These are phyloP conservation scores for Creontiades dilutus DNA, from an alignment of 2,888 invertebrate genomes.

Conservation along the genomic window DNA sequence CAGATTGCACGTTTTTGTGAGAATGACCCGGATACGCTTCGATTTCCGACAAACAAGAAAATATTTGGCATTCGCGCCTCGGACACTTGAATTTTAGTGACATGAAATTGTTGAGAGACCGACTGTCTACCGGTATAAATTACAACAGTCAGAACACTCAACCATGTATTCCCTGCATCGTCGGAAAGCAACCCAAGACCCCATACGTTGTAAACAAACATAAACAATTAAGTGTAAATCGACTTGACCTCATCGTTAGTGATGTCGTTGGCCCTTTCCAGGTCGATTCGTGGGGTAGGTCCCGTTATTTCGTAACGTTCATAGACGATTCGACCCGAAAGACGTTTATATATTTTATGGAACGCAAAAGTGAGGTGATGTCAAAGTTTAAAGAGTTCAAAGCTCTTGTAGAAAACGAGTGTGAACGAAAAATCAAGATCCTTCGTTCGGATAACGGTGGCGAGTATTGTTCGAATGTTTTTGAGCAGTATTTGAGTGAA, in stretches of 20 bases:
- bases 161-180: conserved; percentile 36
- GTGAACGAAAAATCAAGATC: conserved; percentile 41
- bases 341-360: conserved; percentile 56
- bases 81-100: conserved; percentile 26
- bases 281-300: too few species aligned
- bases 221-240: conserved; percentile 11
- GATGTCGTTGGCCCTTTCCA: too few species aligned
- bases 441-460: conserved; percentile 68
- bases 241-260: conserved; percentile 9
- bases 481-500: conserved; percentile 73
- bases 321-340: conserved; percentile 57
- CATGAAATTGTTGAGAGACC: conserved; percentile 34
- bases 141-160: not conserved
- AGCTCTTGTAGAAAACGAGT: conserved; percentile 50
- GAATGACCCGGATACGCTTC: too few species aligned
- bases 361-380: conserved; percentile 49
- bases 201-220: not conserved
- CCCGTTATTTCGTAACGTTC: conserved; percentile 39
- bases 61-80: too few species aligned
- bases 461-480: conserved; percentile 73
- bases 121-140: not conserved
- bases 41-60: too few species aligned
- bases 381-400: conserved; percentile 58
- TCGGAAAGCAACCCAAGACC: too few species aligned
- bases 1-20: too few species aligned